A percentile compares a stretch with the other conserved stretches of the same genome.
phyloP scores from a whole-genome alignment of 2,888 invertebrate species.

The Chelonus formosanus region DNA sequence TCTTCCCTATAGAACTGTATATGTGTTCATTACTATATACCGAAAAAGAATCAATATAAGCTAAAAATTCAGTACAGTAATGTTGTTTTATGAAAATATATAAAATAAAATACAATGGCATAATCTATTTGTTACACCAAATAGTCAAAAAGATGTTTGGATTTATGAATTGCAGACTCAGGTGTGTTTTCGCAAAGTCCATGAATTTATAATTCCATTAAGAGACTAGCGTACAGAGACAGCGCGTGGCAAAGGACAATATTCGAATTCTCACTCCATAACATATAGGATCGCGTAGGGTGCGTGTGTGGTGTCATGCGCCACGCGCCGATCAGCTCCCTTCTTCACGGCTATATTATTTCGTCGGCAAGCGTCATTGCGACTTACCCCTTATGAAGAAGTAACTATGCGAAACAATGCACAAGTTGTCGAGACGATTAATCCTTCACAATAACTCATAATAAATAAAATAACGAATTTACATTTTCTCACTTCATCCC shows the following conservation, averaged over 20 bases:
- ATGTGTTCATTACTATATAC: too few relatives aligned
- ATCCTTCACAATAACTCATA: slow-evolving; percentile 21
- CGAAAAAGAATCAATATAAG: too few relatives aligned
- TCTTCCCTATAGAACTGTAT: too few relatives aligned
- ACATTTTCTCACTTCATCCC: not conserved
- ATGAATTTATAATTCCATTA: slow-evolving; percentile 60
- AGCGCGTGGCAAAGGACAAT: slow-evolving; percentile 30
- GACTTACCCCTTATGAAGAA: slow-evolving; percentile 10
- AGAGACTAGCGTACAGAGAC: slow-evolving; percentile 14
- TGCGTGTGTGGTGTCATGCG: slow-evolving; percentile 36
- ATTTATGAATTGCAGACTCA: slow-evolving; percentile 46
- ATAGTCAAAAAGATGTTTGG: not conserved
- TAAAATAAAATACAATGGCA: too few relatives aligned
- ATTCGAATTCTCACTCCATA: slow-evolving; percentile 26
- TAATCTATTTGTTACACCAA: too few relatives aligned
- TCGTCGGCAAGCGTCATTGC: slow-evolving; percentile 16
- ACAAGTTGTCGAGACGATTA: slow-evolving; percentile 22
- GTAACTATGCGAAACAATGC: slow-evolving; percentile 27
- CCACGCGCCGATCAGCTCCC: slow-evolving; percentile 25
- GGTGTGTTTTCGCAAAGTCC: slow-evolving; percentile 50
- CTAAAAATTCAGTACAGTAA: too few relatives aligned
- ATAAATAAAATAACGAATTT: not conserved
- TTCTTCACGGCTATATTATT: slow-evolving; percentile 25
- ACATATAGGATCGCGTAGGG: slow-evolving; percentile 35
- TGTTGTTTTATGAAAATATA: too few relatives aligned